Base-by-base conservation (phyloP, 2,113 vertebrate genomes). In the Pachypanchax playfairii region DNA sequence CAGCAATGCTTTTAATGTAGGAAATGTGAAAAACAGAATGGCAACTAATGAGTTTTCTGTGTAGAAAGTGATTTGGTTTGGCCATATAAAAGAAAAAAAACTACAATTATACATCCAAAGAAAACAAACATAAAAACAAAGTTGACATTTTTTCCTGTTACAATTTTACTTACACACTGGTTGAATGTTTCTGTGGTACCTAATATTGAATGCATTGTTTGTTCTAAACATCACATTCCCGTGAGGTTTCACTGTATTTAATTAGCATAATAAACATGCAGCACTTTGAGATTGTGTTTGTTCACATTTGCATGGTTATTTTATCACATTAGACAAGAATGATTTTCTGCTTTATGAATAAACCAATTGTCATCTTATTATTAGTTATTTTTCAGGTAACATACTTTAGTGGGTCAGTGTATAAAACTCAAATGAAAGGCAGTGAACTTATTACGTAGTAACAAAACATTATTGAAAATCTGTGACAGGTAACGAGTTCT, bases 371-470 rank as follows among this genome's bases (percentile, higher is more conserved):
- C 57, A 68, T 44, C 43, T 48, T 55, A 38, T 26, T 61, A 61
- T 65, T 44, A 67, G 67, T 49, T 22, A 14, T 49, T 69, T 69
- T 25, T 61, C 56, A 65, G 61, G 47, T 41, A 66, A 65, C 68
- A 55, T 36, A 24, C 56, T 53, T 60, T 43, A 60, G 57, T 56
- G 47, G 47, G 49, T 68, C 49, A 56, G 68, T 49, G 36, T 13
- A 35, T 73, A 38, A 47, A 7, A 43, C 11, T 42, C 50, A 33
- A 25, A 24, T 50, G n/a, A 35, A 8, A 12, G 3, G 10, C 10
- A 35, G 33, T 35, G 33, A 43, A 49, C 71, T 72, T 63, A 55
- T 77, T 79, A 75, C 69, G 22, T 53, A 68, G 11, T 65, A 51
- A 55, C 51, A 18, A 60, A 65, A 72, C 47, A 28, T 21, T 68